Conservation (phyloP, 2,888 invertebrate species). For the Ennomos erosarius region DNA sequence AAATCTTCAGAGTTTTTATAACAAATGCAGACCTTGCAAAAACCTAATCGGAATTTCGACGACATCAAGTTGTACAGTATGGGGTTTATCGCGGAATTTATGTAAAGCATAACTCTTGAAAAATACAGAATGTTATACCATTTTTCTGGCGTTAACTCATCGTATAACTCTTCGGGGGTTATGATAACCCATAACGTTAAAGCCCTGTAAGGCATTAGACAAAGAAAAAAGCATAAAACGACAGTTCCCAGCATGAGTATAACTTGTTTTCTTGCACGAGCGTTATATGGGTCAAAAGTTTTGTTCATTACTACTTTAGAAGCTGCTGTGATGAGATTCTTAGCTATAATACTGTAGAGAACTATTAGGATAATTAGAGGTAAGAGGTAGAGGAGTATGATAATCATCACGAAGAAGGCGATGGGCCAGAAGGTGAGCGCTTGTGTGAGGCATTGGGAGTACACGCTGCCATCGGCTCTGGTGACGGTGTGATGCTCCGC, state of each 20-base stretch:
- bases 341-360: constrained; percentile 93
- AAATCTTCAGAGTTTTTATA: constrained; percentile 75
- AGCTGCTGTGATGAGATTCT: constrained; percentile 90
- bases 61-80: constrained; percentile 97
- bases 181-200: constrained; percentile 93
- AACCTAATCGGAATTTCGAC: constrained; percentile 94
- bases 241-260: constrained; percentile 95
- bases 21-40: constrained; percentile 88
- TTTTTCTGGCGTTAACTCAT: constrained; percentile 89
- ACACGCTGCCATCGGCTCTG: constrained; percentile 89
- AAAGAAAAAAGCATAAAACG: constrained; percentile 94
- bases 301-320: constrained; percentile 89
- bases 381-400: constrained; percentile 91
- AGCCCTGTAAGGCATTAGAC: constrained; percentile 94
- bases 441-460: constrained; percentile 92
- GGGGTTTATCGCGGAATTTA: constrained; percentile 96
- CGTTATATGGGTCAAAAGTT: constrained; percentile 89
- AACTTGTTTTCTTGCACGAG: constrained; percentile 91
- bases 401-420: constrained; percentile 91
- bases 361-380: constrained; percentile 92
- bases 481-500: constrained; percentile 89
- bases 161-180: constrained; percentile 88
- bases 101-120: constrained; percentile 93
- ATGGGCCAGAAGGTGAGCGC: constrained; percentile 91
- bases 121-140: constrained; percentile 94